Conservation (phyloP, 2,113 vertebrate species). For the Ascaphus truei region DNA sequence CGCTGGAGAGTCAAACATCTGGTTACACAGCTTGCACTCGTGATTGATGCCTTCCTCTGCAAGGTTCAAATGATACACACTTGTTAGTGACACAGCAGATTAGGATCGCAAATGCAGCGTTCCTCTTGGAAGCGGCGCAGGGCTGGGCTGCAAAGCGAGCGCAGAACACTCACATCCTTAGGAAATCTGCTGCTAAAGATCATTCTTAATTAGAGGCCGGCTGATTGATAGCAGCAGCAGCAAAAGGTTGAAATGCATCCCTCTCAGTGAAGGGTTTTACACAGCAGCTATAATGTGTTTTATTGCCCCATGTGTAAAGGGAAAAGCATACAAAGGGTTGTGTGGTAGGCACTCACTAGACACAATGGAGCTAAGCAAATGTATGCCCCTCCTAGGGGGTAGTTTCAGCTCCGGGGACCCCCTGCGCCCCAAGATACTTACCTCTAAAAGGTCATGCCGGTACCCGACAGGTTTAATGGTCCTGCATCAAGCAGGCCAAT, state of each 20-base stretch:
- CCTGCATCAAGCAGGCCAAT: too few species aligned
- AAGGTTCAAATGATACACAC: conserved; percentile 72
- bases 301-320: too few species aligned
- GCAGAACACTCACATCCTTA: conserved; percentile 38
- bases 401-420: too few species aligned
- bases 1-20: conserved; percentile 99
- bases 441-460: too few species aligned
- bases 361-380: too few species aligned
- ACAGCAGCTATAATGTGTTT: too few species aligned
- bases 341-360: too few species aligned
- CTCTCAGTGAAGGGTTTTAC: neutral
- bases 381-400: too few species aligned
- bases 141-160: rapidly evolving
- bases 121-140: neutral
- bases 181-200: conserved; percentile 33
- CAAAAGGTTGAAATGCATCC: neutral
- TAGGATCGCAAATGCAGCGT: conserved; percentile 41
- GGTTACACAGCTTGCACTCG: conserved; percentile 99
- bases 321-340: too few species aligned
- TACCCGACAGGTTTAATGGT: too few species aligned
- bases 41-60: conserved; percentile 99
- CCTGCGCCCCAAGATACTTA: too few species aligned
- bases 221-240: neutral
- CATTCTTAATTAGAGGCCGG: neutral
- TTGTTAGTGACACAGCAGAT: conserved; percentile 63